Percentiles rank a stretch among this genome's conserved stretches.
Evolutionary conservation across 2,888 invertebrate species (phyloP).

Genomic region (Cylindroiulus punctatus): DNA sequence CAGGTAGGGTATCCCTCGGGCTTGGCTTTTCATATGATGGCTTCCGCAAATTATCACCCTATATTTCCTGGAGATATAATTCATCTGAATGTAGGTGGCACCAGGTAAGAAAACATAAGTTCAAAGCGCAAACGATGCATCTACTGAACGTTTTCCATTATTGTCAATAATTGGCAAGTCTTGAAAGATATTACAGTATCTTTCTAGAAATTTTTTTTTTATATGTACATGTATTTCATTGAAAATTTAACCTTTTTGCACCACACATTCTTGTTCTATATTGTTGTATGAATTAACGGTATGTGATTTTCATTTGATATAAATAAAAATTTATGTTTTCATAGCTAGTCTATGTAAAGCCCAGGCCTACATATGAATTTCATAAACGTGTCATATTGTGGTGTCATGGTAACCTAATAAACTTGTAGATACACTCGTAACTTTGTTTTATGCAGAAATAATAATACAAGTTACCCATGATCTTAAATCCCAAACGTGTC

Average conservation of each 20-base stretch:
- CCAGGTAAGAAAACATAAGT: constrained; percentile 73
- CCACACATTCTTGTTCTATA: too few species aligned
- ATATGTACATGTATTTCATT: too few species aligned
- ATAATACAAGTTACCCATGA: too few species aligned
- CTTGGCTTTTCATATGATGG: constrained; percentile 52
- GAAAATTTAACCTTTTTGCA: too few species aligned
- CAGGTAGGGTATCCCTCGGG: too few species aligned
- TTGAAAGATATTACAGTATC: too few species aligned
- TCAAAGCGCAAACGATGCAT: neutral
- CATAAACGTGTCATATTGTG: neutral
- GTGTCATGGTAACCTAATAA: neutral
- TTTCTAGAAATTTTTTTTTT: too few species aligned
- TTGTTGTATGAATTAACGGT: too few species aligned
- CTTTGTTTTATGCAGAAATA: neutral
- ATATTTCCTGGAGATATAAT: constrained; percentile 76
- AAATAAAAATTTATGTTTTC: neutral
- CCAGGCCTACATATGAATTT: too few species aligned
- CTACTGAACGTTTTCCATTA: neutral
- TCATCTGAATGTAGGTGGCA: constrained; percentile 94
- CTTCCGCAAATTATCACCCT: constrained; percentile 56
- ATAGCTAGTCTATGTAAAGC: too few species aligned
- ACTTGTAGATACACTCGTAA: neutral
- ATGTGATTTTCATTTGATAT: neutral
- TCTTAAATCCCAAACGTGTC: too few species aligned
- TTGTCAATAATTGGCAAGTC: too few species aligned